phyloP scores from a whole-genome alignment of 1,140 invertebrate genomes.

The Conus ventricosus region DNA sequence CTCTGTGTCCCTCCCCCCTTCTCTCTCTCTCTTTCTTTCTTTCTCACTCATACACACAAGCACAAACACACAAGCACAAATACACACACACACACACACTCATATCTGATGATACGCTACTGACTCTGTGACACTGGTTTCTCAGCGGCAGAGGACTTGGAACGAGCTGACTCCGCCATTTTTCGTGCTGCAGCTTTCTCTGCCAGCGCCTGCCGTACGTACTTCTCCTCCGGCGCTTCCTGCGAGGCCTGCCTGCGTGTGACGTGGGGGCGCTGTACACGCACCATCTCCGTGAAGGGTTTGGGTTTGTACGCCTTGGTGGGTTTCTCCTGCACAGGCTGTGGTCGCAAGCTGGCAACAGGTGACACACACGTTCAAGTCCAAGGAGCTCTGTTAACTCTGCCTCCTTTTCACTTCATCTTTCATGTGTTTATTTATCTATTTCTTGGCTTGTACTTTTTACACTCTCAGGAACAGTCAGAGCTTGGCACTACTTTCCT shows the following conservation, averaged over 20 bases:
- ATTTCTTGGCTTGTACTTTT: too few species aligned
- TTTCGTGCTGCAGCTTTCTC: constrained; percentile 27
- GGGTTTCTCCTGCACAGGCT: background rate
- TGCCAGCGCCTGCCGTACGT: constrained; percentile 17
- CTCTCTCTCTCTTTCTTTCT: background rate
- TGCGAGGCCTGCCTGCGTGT: constrained; percentile 55
- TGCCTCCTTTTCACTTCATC: background rate
- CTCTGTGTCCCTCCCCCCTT: background rate
- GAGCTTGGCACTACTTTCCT: too few species aligned
- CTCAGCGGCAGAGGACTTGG: background rate
- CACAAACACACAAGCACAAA: background rate
- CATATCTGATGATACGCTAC: background rate
- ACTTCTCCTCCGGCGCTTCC: constrained; percentile 30
- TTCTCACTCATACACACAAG: background rate
- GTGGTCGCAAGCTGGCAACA: background rate
- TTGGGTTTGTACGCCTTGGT: constrained; percentile 49
- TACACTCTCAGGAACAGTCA: too few species aligned
- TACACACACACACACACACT: constrained; percentile 8
- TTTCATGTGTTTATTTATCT: background rate
- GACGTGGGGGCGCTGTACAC: constrained; percentile 67
- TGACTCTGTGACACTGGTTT: background rate
- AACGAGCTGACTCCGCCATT: constrained; percentile 26
- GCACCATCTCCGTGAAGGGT: constrained; percentile 62
- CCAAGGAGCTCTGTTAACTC: background rate
- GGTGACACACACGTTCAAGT: background rate